phyloP scores from a whole-genome alignment of 2,797 vertebrate genomes.

The Vultur gryphus region DNA sequence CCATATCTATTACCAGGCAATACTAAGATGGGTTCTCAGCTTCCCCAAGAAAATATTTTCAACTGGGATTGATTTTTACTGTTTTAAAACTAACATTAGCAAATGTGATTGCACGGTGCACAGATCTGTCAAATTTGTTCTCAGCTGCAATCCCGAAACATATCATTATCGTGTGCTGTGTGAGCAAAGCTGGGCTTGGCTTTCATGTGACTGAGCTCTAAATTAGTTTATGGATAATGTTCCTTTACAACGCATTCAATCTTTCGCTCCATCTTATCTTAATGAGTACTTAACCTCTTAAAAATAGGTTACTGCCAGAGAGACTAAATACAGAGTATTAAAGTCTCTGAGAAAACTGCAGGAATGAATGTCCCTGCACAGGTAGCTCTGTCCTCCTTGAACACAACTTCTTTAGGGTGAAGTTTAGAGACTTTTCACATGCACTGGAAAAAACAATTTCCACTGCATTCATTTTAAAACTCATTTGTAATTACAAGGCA shows the following conservation, averaged over 20 bases:
- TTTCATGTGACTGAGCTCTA: constrained; percentile 8
- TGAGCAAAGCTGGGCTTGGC: constrained; percentile 45
- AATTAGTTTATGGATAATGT: constrained; percentile 7
- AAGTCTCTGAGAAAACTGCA: background rate
- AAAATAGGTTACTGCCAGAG: constrained; percentile 6
- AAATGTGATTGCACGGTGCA: background rate
- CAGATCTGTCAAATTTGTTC: constrained; percentile 37
- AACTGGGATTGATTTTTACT: background rate
- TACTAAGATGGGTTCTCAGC: background rate
- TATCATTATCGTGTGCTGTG: background rate
- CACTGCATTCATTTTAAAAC: constrained; percentile 41
- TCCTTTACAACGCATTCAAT: background rate
- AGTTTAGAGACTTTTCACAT: constrained; percentile 51
- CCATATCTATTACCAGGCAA: background rate
- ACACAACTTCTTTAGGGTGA: constrained; percentile 42
- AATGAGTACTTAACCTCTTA: constrained; percentile 9
- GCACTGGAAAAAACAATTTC: constrained; percentile 7
- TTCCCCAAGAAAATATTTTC: constrained; percentile 25
- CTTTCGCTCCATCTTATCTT: constrained; percentile 25
- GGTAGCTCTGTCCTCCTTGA: constrained; percentile 42
- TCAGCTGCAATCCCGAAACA: constrained; percentile 17
- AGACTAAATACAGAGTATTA: background rate
- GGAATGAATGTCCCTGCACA: background rate
- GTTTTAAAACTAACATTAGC: constrained; percentile 24
- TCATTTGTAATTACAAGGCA: constrained; percentile 46